Base-by-base conservation (phyloP, 2,113 vertebrate genomes). In the Donacobius atricapilla region DNA sequence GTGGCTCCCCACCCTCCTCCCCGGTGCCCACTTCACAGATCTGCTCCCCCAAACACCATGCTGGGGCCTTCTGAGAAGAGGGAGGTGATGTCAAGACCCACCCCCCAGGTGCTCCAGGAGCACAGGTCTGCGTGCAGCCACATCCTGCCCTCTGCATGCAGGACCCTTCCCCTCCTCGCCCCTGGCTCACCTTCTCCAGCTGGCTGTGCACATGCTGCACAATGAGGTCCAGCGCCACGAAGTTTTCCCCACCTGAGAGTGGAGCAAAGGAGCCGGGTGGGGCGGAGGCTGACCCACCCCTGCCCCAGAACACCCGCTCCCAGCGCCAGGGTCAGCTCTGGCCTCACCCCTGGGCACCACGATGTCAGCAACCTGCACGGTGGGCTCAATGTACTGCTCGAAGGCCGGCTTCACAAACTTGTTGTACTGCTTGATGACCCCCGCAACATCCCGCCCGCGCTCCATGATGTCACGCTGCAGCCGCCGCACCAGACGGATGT, bases 171-270 rank as follows among this genome's bases (percentile, higher is more conserved):
- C 40, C 21, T 54, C 53, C 27, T 54, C 50, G 9, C 1, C 24
- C 54, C 54, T 1, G 9, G 20, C 94, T 91, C 94, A 99, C 99
- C 98, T 99, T 99, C 95, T 99, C 99, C 91, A 99, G 98, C 95
- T 99, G 99, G 95, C 99, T 99, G 97, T 99, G 99, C 48, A 99
- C 98, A 0, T 99, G 99, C 95, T 99, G 99, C 63, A 99, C 99
- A 1, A 99, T 99, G 83, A 99, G 92, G 80, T 99, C 99, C 96
- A 99, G 93, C 0, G 99, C 99, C 42, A 99, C 99, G 47, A 98
- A 99, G 97, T 99, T 99, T 22, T 99, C 98, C 37, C 99, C 99
- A 73, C 99, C 99, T 99, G 96, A 25, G 14, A 51, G 87, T 0
- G 76, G 30, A 85, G 56, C 16, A 5, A 19, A 86, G 60, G 30